These are phyloP conservation scores for Eulemur macaco DNA, from an alignment of 2,113 vertebrate genomes.

Conservation along the genomic window DNA sequence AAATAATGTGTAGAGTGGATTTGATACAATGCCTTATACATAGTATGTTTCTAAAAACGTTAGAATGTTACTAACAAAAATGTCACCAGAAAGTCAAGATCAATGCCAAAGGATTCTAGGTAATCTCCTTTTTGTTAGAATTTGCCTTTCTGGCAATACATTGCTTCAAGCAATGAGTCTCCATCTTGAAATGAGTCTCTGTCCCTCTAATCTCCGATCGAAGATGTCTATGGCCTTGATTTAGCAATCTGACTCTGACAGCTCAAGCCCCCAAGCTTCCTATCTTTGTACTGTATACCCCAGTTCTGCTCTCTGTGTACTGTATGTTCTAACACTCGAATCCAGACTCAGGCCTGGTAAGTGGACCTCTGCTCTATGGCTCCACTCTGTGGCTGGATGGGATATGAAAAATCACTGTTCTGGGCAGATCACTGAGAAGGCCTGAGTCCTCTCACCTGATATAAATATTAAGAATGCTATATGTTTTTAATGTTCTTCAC, in stretches of 20 bases:
- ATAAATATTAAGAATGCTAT: neutral
- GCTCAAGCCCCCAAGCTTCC: neutral
- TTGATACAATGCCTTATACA: neutral
- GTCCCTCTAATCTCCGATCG: neutral
- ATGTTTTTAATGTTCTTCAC: neutral
- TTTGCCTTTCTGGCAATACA: neutral
- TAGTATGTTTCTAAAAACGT: neutral
- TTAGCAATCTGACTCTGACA: neutral
- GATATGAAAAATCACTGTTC: neutral
- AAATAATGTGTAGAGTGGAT: neutral
- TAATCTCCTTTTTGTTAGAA: neutral
- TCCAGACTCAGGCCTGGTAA: neutral
- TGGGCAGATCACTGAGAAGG: neutral
- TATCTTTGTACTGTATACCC: neutral
- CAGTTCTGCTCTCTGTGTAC: neutral
- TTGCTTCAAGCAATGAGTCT: neutral
- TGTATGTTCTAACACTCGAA: neutral
- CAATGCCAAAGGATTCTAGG: neutral
- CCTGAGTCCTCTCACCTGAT: neutral
- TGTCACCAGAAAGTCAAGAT: neutral
- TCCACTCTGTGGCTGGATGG: neutral
- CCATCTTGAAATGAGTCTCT: neutral
- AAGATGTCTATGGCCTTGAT: neutral
- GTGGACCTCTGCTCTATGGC: neutral
- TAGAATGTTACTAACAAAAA: neutral